A percentile compares a stretch with the other conserved stretches of the same genome.
These are phyloP conservation scores for Punctoribates punctum DNA, from an alignment of 2,888 invertebrate genomes.

Conservation along the genomic window DNA sequence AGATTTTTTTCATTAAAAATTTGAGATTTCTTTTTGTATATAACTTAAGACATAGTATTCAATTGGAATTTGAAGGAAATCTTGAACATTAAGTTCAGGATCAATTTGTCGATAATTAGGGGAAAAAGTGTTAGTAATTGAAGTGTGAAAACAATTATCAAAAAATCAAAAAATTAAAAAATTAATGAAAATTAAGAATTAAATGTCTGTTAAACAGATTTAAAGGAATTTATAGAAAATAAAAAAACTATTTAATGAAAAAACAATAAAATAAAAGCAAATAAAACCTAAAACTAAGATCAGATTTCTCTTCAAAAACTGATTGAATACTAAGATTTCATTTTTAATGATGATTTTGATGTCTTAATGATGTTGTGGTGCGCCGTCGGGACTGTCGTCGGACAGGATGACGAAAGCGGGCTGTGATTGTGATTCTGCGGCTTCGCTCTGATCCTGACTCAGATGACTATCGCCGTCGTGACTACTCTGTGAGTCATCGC, in stretches of 20 bases:
- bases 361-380: constrained; percentile 11
- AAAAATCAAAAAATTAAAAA: neutral
- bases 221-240: neutral
- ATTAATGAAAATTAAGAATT: too few species aligned
- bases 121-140: too few species aligned
- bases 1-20: too few species aligned
- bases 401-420: constrained; percentile 26
- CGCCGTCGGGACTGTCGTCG: constrained; percentile 9
- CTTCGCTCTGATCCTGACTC: neutral
- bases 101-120: too few species aligned
- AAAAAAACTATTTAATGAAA: neutral
- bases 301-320: neutral
- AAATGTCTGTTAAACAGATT: neutral
- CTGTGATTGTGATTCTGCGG: constrained; percentile 25
- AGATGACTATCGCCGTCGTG: constrained; percentile 20
- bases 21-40: too few species aligned
- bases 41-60: too few species aligned
- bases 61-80: too few species aligned
- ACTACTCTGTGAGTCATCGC: neutral
- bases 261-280: too few species aligned
- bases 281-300: too few species aligned
- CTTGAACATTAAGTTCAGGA: too few species aligned
- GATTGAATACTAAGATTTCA: constrained; percentile 9
- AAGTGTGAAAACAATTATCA: neutral
- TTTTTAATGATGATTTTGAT: neutral